A percentile compares a stretch with the other conserved stretches of the same genome.
These are phyloP conservation scores for Chaenocephalus aceratus DNA, from an alignment of 2,113 vertebrate species.

Conservation along the genomic window DNA sequence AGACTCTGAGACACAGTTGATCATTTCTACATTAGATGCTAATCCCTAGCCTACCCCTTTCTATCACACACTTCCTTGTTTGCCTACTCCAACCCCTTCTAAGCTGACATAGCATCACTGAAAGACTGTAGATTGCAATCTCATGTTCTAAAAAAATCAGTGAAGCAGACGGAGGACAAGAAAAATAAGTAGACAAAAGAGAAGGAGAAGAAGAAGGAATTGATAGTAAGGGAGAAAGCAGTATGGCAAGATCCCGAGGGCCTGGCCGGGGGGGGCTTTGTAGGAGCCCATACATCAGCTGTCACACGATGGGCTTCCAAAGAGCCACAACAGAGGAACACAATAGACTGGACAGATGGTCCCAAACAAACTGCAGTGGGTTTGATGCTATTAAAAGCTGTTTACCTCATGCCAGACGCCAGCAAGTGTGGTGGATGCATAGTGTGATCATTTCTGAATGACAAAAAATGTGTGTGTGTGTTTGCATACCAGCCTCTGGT, in stretches of 20 bases:
- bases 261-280: slow-evolving; percentile 80
- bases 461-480: slow-evolving; percentile 42
- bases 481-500: slow-evolving; percentile 48
- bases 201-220: slow-evolving; percentile 32
- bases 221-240: slow-evolving; percentile 62
- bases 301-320: slow-evolving; percentile 83
- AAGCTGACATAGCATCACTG: slow-evolving; percentile 79
- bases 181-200: slow-evolving; percentile 29
- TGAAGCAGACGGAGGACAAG: slow-evolving; percentile 26
- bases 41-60: slow-evolving; percentile 15
- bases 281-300: slow-evolving; percentile 88
- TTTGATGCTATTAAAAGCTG: slow-evolving; percentile 91
- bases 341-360: slow-evolving; percentile 94
- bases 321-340: slow-evolving; percentile 79
- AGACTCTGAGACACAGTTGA: neutral
- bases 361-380: slow-evolving; percentile 85
- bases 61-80: slow-evolving; percentile 45
- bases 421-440: slow-evolving; percentile 43
- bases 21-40: neutral
- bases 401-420: slow-evolving; percentile 89
- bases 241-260: slow-evolving; percentile 81
- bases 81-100: neutral
- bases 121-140: slow-evolving; percentile 78
- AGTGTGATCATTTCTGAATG: slow-evolving; percentile 66
- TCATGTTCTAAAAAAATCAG: slow-evolving; percentile 74